phyloP scores from a whole-genome alignment of 1,140 invertebrate species.

The Microplitis mediator region DNA sequence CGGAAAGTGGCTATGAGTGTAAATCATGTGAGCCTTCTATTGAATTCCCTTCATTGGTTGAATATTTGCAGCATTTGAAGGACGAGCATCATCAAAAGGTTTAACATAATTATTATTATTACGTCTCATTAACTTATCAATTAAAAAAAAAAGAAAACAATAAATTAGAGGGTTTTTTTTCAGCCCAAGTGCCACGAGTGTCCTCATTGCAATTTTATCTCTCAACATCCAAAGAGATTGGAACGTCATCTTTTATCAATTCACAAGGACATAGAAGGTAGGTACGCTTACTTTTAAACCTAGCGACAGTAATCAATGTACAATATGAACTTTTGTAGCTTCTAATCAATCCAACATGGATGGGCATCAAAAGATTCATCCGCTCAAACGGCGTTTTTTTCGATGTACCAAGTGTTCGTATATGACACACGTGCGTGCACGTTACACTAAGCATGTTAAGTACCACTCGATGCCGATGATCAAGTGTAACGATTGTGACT shows the following conservation, averaged over 20 bases:
- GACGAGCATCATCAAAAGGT: constrained; percentile 67
- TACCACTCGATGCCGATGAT: constrained; percentile 93
- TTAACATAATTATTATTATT: neutral
- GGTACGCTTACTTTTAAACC: constrained; percentile 6
- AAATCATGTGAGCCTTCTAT: constrained; percentile 44
- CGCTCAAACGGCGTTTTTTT: constrained; percentile 72
- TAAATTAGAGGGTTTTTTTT: neutral
- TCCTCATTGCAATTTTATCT: constrained; percentile 68
- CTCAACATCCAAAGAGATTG: constrained; percentile 68
- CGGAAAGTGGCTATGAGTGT: constrained; percentile 45
- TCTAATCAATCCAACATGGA: constrained; percentile 46
- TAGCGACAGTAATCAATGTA: constrained; percentile 29
- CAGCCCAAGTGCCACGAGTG: constrained; percentile 60
- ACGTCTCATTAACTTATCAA: neutral
- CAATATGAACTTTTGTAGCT: constrained; percentile 39
- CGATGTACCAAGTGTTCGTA: constrained; percentile 88
- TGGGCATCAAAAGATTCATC: constrained; percentile 56
- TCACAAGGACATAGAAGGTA: constrained; percentile 42
- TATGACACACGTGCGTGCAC: constrained; percentile 85
- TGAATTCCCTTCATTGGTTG: constrained; percentile 63
- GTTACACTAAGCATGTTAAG: constrained; percentile 93
- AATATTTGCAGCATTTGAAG: constrained; percentile 68
- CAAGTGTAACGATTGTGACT: constrained; percentile 91
- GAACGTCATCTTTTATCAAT: constrained; percentile 65
- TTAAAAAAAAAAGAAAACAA: neutral